Evolutionary conservation across 2,888 invertebrate species (phyloP), one percentile per base, ranked within the genome.

Genomic region (Silvanus unidentatus): DNA sequence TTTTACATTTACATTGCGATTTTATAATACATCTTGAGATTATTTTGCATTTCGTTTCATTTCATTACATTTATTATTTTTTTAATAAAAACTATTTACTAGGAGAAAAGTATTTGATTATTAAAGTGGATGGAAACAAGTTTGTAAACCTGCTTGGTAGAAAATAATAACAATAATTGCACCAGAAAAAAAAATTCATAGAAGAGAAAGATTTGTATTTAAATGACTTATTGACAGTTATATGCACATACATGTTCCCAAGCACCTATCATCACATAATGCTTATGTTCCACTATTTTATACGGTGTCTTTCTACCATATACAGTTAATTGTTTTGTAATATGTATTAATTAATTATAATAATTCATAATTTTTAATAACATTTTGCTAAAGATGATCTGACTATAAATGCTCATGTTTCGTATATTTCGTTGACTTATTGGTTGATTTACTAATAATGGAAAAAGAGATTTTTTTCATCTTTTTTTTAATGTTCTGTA

Each of bases 181-280:
- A 32, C 32, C 22, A 32, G 13, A 32, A 32, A 32, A 32, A 5
- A 12, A 5, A n/a, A 32, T 32, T 32, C 3, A 5, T 32, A 4
- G 32, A 45, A 39, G 28, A 35, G 39, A 34, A 44, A 50, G n/a
- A n/a, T n/a, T n/a, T n/a, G n/a, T n/a, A n/a, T n/a, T n/a, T 42
- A 41, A 44, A 44, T 40, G 36, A 46, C 44, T 43, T 42, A 44
- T 28, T 37, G 39, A 48, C 45, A 48, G 50, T 52, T 54, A 55
- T 62, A 63, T 65, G 63, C 66, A 68, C 65, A 66, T 67, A 65
- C 60, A 59, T 61, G 56, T 59, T 58, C 65, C 65, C 66, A 67
- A 69, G 66, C 64, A 61, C 62, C 62, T 64, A 63, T 68, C 69
- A 70, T 71, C 70, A 71, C 69, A 71, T 70, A 66, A 59, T 68